Evolutionary conservation across 2,888 invertebrate species (phyloP).

Genomic region (Eulithis testata): DNA sequence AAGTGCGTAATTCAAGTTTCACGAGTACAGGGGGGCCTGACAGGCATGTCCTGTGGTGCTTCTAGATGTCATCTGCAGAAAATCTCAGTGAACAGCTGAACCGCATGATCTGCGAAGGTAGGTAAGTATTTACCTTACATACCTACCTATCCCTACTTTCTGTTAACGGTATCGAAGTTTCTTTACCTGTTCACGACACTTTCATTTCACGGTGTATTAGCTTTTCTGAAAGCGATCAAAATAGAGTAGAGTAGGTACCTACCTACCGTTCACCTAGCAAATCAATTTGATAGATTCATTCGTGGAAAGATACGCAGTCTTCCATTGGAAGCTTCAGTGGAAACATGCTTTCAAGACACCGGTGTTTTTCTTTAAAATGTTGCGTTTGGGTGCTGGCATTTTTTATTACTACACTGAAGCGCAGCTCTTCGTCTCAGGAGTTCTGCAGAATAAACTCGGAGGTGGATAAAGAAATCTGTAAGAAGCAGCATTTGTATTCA

Average conservation of each 20-base stretch:
- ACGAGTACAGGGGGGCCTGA: no score
- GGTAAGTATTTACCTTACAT: neutral
- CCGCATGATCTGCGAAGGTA: no score
- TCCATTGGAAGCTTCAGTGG: conserved; percentile 50
- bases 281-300: conserved; percentile 61
- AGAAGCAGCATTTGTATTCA: conserved; percentile 49
- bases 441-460: conserved; percentile 54
- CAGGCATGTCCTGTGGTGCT: neutral
- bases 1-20: no score
- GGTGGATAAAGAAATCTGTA: conserved; percentile 49
- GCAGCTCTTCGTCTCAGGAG: conserved; percentile 55
- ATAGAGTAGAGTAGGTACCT: conserved; percentile 40
- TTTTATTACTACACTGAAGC: conserved; percentile 49
- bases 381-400: conserved; percentile 60
- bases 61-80: conserved; percentile 9
- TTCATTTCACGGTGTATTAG: conserved; percentile 72
- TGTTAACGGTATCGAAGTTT: conserved; percentile 48
- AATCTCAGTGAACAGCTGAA: conserved; percentile 7
- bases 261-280: conserved; percentile 56
- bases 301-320: conserved; percentile 53
- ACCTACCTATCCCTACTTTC: conserved; percentile 19
- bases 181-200: conserved; percentile 55
- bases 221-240: conserved; percentile 60
- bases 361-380: conserved; percentile 58
- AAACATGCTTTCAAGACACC: conserved; percentile 64